These are phyloP conservation scores for Martes martes DNA, from an alignment of 2,113 vertebrate species.

Conservation along the genomic window DNA sequence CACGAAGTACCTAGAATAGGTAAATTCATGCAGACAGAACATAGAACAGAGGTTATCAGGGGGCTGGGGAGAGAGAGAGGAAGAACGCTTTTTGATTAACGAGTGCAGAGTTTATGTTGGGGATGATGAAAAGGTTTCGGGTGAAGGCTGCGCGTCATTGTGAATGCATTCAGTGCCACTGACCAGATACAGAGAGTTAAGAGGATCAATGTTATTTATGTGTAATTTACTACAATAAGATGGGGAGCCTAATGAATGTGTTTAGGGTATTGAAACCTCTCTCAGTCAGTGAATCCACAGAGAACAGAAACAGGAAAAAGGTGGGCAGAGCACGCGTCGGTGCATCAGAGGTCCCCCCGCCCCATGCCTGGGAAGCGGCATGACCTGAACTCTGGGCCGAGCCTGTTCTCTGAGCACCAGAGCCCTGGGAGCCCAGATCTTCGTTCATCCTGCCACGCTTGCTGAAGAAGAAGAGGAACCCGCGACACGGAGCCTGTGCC, in stretches of 20 bases:
- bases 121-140: background rate
- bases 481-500: background rate
- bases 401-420: background rate
- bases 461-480: background rate
- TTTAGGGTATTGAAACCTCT: background rate
- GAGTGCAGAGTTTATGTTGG: rapidly evolving
- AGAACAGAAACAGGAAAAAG: background rate
- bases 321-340: background rate
- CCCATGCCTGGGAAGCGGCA: background rate
- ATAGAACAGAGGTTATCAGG: background rate
- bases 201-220: background rate
- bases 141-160: background rate
- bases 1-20: background rate
- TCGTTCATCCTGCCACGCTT: background rate
- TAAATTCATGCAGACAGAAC: background rate
- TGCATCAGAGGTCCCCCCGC: too few species aligned
- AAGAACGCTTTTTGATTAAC: background rate
- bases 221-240: background rate
- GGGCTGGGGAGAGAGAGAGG: background rate
- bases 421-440: background rate
- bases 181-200: background rate
- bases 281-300: background rate
- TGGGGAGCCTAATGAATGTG: background rate
- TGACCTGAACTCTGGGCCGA: background rate
- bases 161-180: background rate